These are phyloP conservation scores for Mystacides longicornis DNA, from an alignment of 2,888 invertebrate species.

Conservation along the genomic window DNA sequence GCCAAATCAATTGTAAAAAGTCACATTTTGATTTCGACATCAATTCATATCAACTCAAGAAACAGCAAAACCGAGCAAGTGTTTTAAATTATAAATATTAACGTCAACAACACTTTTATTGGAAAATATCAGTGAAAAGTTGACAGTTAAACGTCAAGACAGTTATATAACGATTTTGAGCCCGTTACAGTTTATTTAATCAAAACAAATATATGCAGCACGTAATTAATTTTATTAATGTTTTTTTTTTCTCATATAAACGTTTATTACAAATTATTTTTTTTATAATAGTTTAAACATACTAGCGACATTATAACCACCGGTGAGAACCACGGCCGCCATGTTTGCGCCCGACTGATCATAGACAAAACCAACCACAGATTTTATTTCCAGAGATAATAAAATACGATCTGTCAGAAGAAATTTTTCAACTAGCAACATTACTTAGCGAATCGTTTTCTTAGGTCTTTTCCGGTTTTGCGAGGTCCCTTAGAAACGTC, in stretches of 20 bases:
- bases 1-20: no score
- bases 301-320: conserved; percentile 18
- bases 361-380: background rate
- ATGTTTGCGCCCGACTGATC: conserved; percentile 10
- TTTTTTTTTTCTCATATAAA: no score
- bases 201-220: background rate
- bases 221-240: background rate
- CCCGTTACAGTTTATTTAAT: background rate
- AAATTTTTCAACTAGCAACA: conserved; percentile 15
- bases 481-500: conserved; percentile 19
- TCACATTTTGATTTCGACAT: no score
- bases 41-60: no score
- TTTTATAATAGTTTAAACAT: conserved; percentile 9
- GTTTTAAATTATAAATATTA: no score
- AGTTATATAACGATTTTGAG: conserved; percentile 18
- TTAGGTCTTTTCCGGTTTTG: conserved; percentile 21
- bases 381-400: background rate
- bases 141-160: conserved; percentile 16
- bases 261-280: background rate
- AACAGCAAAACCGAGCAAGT: no score
- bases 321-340: conserved; percentile 18
- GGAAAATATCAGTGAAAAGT: conserved; percentile 5
- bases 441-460: conserved; percentile 2
- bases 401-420: background rate
- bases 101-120: background rate